Evolutionary conservation across 2,797 vertebrate species (phyloP).

Genomic region (Oreochromis grahami): DNA sequence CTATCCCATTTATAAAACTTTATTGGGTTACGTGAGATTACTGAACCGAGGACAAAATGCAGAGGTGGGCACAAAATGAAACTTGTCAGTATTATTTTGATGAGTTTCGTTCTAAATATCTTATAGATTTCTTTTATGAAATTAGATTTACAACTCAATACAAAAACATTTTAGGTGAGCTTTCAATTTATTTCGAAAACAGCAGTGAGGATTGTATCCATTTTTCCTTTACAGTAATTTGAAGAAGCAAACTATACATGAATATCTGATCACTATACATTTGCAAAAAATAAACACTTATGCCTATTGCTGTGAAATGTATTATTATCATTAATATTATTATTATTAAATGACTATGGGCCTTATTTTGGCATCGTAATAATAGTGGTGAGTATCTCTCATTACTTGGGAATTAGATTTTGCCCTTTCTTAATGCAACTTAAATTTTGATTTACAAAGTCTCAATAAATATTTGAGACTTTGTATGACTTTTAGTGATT

Average conservation of each 20-base stretch:
- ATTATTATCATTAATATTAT: neutral
- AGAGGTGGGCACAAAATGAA: neutral
- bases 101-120: neutral
- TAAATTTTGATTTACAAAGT: neutral
- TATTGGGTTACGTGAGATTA: constrained; percentile 13
- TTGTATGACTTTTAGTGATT: neutral
- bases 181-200: neutral
- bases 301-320: neutral
- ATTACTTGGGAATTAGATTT: neutral
- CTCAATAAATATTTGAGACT: neutral
- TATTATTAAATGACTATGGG: neutral
- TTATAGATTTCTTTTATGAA: neutral
- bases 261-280: neutral
- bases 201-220: neutral
- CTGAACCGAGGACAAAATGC: neutral
- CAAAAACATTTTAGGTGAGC: neutral
- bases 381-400: fast-evolving
- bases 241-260: neutral
- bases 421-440: neutral
- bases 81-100: constrained; percentile 2
- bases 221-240: neutral
- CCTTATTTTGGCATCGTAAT: neutral
- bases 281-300: neutral
- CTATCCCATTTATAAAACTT: constrained; percentile 9
- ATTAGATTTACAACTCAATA: neutral